phyloP scores from a whole-genome alignment of 1,140 invertebrate species.

The Stegodyphus mimosarum region DNA sequence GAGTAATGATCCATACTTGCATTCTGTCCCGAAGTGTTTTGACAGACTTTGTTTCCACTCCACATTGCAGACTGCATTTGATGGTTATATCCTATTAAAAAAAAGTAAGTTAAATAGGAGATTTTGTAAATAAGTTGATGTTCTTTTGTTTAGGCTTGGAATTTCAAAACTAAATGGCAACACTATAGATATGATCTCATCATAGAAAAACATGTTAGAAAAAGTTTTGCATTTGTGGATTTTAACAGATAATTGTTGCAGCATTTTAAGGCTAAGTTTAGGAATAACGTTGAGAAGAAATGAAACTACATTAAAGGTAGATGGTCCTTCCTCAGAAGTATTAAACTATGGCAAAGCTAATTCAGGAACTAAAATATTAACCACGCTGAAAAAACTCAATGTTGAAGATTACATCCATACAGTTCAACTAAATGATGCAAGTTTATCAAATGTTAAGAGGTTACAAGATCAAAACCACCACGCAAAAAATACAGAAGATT shows the following conservation, averaged over 20 bases:
- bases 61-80: constrained; percentile 46
- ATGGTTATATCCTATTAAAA: constrained; percentile 41
- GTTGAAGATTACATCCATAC: too few species aligned
- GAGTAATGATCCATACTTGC: constrained; percentile 51
- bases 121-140: not conserved
- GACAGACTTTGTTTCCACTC: constrained; percentile 39
- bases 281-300: too few species aligned
- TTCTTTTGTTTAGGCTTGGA: not conserved
- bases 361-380: too few species aligned
- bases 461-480: too few species aligned
- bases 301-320: too few species aligned
- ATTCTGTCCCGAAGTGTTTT: constrained; percentile 21
- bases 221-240: not conserved
- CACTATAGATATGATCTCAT: not conserved
- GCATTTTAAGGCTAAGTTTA: not conserved
- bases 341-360: too few species aligned
- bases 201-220: not conserved
- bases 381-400: too few species aligned
- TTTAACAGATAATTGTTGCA: not conserved
- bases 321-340: too few species aligned
- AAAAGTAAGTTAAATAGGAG: not conserved
- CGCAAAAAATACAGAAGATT: too few species aligned
- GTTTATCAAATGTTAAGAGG: too few species aligned
- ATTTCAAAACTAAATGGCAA: not conserved
- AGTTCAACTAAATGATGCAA: too few species aligned